phyloP scores from a whole-genome alignment of 2,888 invertebrate genomes.

The Caenorhabditis macrosperma region DNA sequence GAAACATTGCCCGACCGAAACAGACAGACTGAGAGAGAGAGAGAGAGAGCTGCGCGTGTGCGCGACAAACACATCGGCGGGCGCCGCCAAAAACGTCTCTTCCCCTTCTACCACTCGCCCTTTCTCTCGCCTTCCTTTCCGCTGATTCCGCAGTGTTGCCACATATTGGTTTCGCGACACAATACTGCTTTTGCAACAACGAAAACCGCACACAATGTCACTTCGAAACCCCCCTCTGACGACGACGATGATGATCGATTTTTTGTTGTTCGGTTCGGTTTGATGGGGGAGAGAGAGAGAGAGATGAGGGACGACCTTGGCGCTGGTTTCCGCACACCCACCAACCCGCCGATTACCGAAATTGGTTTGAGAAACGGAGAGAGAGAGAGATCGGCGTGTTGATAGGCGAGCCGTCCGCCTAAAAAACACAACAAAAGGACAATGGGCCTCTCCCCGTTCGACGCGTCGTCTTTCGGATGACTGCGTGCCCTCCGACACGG shows the following conservation, averaged over 20 bases:
- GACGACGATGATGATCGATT: constrained; percentile 43
- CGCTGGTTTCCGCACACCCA: constrained; percentile 15
- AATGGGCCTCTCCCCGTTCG: constrained; percentile 38
- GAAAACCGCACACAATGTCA: constrained; percentile 39
- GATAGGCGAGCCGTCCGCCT: constrained; percentile 21
- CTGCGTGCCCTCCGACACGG: constrained; percentile 30
- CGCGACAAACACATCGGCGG: not conserved
- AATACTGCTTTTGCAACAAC: constrained; percentile 17
- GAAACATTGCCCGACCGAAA: constrained; percentile 47
- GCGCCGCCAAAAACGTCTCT: constrained; percentile 23
- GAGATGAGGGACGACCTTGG: constrained; percentile 34
- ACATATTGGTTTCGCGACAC: constrained; percentile 42
- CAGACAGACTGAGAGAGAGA: constrained; percentile 29
- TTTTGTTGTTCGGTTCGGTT: constrained; percentile 53
- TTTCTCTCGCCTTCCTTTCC: no score
- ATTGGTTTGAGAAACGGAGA: constrained; percentile 37
- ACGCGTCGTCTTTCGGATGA: constrained; percentile 25
- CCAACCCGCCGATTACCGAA: constrained; percentile 37
- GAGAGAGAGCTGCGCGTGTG: not conserved
- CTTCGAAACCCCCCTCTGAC: constrained; percentile 9
- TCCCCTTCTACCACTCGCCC: no score
- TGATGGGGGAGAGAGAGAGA: constrained; percentile 20
- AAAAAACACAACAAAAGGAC: constrained; percentile 29
- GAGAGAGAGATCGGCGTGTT: constrained; percentile 14
- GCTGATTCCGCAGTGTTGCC: not conserved